phyloP scores from a whole-genome alignment of 2,113 vertebrate genomes.

The Lucifuga dentata region DNA sequence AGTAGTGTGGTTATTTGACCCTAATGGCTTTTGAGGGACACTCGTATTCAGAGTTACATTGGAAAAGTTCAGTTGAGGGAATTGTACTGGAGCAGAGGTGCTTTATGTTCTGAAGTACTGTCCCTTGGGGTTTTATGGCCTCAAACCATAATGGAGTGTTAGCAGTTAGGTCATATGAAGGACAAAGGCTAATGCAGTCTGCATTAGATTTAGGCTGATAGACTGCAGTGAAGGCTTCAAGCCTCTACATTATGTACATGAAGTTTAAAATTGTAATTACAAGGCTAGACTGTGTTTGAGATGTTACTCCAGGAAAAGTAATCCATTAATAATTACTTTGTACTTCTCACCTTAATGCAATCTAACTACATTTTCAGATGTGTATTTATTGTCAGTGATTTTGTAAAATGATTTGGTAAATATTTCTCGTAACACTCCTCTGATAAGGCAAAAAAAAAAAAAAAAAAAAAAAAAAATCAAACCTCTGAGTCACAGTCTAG shows the following conservation, averaged over 20 bases:
- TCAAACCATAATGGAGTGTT: slow-evolving; percentile 60
- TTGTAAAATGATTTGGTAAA: too few relatives aligned
- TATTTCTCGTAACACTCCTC: too few relatives aligned
- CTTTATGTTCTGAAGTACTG: slow-evolving; percentile 46
- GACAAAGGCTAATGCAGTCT: slow-evolving; percentile 64
- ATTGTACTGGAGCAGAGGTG: slow-evolving; percentile 55
- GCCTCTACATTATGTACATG: slow-evolving; percentile 18
- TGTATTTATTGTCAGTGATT: too few relatives aligned
- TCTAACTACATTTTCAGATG: too few relatives aligned
- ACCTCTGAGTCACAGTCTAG: too few relatives aligned
- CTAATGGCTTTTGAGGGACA: slow-evolving; percentile 51
- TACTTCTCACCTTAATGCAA: too few relatives aligned
- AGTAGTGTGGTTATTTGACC: slow-evolving; percentile 34
- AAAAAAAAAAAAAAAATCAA: too few relatives aligned
- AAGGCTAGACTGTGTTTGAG: slow-evolving; percentile 7
- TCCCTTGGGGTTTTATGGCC: slow-evolving; percentile 59
- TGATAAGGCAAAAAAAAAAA: too few relatives aligned
- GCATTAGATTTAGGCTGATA: slow-evolving; percentile 60
- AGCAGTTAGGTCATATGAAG: slow-evolving; percentile 68
- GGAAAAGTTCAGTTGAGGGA: slow-evolving; percentile 64
- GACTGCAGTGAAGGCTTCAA: slow-evolving; percentile 41
- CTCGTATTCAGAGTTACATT: slow-evolving; percentile 51
- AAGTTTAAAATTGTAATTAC: slow-evolving; percentile 39
- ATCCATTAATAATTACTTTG: too few relatives aligned
- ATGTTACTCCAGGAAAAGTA: too few relatives aligned